These are phyloP conservation scores for Malacoctenus gilli DNA, from an alignment of 2,797 vertebrate genomes.

Conservation along the genomic window DNA sequence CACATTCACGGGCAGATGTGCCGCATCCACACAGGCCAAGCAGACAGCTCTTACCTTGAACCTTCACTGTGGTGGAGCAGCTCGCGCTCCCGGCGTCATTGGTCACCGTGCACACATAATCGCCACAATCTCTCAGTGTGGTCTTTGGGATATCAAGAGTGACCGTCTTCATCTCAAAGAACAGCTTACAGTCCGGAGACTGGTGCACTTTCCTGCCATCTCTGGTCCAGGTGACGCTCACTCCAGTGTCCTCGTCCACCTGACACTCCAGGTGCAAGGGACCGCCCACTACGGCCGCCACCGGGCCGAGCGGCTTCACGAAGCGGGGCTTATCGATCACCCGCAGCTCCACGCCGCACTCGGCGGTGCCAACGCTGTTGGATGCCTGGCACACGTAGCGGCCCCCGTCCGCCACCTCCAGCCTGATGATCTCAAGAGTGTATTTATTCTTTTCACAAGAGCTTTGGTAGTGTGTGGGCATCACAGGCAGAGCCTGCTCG, in stretches of 20 bases:
- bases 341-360: conserved; percentile 84
- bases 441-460: conserved; percentile 85
- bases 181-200: conserved; percentile 90
- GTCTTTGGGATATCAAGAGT: conserved; percentile 87
- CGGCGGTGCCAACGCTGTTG: conserved; percentile 86
- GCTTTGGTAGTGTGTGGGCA: conserved; percentile 75
- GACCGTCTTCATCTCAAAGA: conserved; percentile 90
- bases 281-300: conserved; percentile 86
- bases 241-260: conserved; percentile 90
- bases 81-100: conserved; percentile 90
- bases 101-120: conserved; percentile 85
- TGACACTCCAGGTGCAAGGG: conserved; percentile 88
- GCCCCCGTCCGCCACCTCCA: conserved; percentile 81
- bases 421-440: conserved; percentile 82
- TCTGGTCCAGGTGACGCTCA: conserved; percentile 85
- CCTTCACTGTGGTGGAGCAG: conserved; percentile 81
- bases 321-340: conserved; percentile 88
- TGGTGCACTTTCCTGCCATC: conserved; percentile 88
- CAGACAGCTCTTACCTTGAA: conserved; percentile 88
- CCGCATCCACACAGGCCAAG: conserved; percentile 40
- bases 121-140: conserved; percentile 90
- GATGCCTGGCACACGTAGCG: conserved; percentile 87
- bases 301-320: conserved; percentile 82
- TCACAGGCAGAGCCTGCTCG: conserved; percentile 72
- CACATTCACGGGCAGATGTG: conserved; percentile 45